These are phyloP conservation scores for Melikaiella ostensackeni DNA, from an alignment of 2,888 invertebrate genomes.

Conservation along the genomic window DNA sequence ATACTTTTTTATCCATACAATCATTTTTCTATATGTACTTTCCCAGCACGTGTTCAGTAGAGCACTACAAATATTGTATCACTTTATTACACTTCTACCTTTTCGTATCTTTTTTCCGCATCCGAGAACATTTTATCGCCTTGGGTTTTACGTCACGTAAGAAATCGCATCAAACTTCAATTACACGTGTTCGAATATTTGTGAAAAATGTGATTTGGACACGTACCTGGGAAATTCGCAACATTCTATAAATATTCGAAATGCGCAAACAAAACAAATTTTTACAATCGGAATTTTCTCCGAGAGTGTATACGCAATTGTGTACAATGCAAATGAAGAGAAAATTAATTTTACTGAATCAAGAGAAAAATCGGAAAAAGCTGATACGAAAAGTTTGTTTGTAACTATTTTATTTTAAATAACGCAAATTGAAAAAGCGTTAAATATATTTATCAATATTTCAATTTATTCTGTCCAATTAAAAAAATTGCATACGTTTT, in stretches of 20 bases:
- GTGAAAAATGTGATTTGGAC: background rate
- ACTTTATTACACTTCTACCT: background rate
- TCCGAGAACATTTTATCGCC: constrained; percentile 11
- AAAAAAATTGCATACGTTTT: too few relatives aligned
- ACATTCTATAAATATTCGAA: background rate
- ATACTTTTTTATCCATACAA: too few relatives aligned
- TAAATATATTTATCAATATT: too few relatives aligned
- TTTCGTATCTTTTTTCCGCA: background rate
- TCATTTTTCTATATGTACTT: too few relatives aligned
- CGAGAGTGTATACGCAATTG: too few relatives aligned
- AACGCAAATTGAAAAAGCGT: too few relatives aligned
- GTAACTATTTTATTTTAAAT: too few relatives aligned
- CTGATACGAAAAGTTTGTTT: background rate
- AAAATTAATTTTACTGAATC: background rate
- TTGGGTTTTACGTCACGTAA: constrained; percentile 17
- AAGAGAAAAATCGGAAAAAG: background rate
- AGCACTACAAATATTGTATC: background rate
- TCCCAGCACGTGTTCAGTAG: background rate
- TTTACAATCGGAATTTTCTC: background rate
- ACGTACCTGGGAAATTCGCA: background rate
- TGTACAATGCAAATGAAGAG: too few relatives aligned
- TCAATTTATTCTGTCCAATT: too few relatives aligned
- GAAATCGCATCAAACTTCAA: constrained; percentile 14
- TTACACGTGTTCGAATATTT: background rate
- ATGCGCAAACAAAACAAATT: background rate